These are phyloP conservation scores for Cheilosia variabilis DNA, from an alignment of 2,888 invertebrate species.

Conservation along the genomic window DNA sequence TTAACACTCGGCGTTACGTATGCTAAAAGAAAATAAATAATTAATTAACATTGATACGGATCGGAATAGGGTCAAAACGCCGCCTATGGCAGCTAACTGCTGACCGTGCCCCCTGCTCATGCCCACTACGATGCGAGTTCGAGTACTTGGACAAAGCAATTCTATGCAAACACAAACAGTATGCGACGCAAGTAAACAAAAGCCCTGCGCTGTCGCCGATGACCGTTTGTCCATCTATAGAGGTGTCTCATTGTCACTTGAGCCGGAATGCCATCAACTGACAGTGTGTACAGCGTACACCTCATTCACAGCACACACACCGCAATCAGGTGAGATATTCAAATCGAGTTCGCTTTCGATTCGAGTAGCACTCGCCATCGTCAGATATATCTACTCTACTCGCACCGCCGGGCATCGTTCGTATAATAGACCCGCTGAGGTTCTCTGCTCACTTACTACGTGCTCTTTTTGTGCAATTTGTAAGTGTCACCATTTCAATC, in stretches of 20 bases:
- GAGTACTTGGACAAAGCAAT: slow-evolving; percentile 34
- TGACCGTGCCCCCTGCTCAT: background rate
- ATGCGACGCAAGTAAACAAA: slow-evolving; percentile 28
- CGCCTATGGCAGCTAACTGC: slow-evolving; percentile 46
- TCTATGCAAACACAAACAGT: slow-evolving; percentile 53
- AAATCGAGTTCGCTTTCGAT: slow-evolving; percentile 73
- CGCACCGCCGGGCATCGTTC: slow-evolving; percentile 46
- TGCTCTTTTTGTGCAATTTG: slow-evolving; percentile 61
- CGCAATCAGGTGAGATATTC: slow-evolving; percentile 57
- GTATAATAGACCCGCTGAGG: slow-evolving; percentile 32
- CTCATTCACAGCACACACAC: slow-evolving; percentile 9
- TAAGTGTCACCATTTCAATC: slow-evolving; percentile 76
- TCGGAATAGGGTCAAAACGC: slow-evolving; percentile 66
- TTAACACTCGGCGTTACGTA: slow-evolving; percentile 45
- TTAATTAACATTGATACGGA: slow-evolving; percentile 69
- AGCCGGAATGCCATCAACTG: slow-evolving; percentile 59
- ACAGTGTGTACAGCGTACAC: slow-evolving; percentile 22
- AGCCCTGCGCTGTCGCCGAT: slow-evolving; percentile 16
- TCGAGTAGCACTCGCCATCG: slow-evolving; percentile 20
- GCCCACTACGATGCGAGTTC: background rate
- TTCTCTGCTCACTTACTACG: slow-evolving; percentile 5
- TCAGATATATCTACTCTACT: slow-evolving; percentile 21
- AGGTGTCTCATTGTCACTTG: slow-evolving; percentile 32
- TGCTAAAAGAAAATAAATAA: slow-evolving; percentile 70
- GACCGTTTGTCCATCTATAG: background rate